Base-by-base conservation (phyloP, 2,888 invertebrate species). In the Philereme vetulata region DNA sequence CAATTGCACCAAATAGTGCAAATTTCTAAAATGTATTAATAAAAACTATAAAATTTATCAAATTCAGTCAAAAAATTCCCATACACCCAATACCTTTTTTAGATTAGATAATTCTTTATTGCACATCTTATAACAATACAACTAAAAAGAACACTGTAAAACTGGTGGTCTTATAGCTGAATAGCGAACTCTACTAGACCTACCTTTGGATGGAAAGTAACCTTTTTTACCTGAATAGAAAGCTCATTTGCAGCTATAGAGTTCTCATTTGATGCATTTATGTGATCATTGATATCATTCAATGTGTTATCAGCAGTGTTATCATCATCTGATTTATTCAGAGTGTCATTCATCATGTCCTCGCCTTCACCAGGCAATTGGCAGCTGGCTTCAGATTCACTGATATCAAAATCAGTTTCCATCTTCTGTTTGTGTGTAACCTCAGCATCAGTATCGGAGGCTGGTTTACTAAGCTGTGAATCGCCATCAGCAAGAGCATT, bases 401-500 rank as follows among this genome's bases (percentile, higher is more conserved):
- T 72, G 64, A 72, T 72, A 56, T 70, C 78, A 76, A 72, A 80
- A 65, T 78, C 79, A 66, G 66, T 74, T 50, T 78, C 77, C 60
- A 77, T 72, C 69, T 75, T 81, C 65, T 74, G 72, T 70, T 75
- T 79, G 49, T 84, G 85, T 67, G 80, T 68, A 70, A 78, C 74
- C 72, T 88, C 88, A 72, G 75, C 82, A 68, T 87, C 88, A 66
- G 77, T 82, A 64, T 89, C 87, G 60, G 84, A 84, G 2, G 72
- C 77, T 35, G 78, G 67, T 66, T 86, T 86, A 72, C 86, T 86
- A 52, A 85, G 78, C 55, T 83, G 80, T 42, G 90, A 90, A 74
- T 91, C 89, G 46, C 86, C 87, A 64, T 90, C 90, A 38, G 85
- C 84, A 59, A 88, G 80, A 60, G 82, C 84, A 70, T 86, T 86